Percentiles rank a stretch among this genome's conserved stretches.
Evolutionary conservation across 2,113 vertebrate genomes (phyloP).

Genomic region (Mola mola): DNA sequence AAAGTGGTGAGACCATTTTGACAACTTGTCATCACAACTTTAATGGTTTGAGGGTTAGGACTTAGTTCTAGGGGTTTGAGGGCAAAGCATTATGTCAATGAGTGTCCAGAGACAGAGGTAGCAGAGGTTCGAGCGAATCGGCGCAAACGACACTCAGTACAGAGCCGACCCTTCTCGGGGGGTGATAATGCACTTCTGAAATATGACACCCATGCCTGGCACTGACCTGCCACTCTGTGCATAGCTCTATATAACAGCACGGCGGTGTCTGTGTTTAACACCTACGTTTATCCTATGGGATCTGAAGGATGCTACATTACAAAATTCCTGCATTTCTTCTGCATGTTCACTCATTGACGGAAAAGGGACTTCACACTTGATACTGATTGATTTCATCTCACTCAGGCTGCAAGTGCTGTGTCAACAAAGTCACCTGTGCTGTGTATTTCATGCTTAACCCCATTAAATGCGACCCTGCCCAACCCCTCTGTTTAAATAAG

Average conservation of each 20-base stretch:
- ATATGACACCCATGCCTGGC: slow-evolving; percentile 68
- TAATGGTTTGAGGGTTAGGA: too few relatives aligned
- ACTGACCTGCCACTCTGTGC: slow-evolving; percentile 28
- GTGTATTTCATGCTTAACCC: slow-evolving; percentile 60
- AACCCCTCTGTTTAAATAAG: slow-evolving; percentile 66
- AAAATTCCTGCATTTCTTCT: background rate
- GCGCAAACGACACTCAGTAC: slow-evolving; percentile 64
- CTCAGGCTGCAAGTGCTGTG: slow-evolving; percentile 39
- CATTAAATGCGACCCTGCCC: slow-evolving; percentile 38
- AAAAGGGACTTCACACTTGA: slow-evolving; percentile 11
- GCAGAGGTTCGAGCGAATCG: slow-evolving; percentile 65
- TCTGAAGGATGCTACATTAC: background rate
- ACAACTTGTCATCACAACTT: too few relatives aligned
- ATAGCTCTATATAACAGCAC: slow-evolving; percentile 20
- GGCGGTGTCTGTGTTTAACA: background rate
- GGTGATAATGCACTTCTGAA: slow-evolving; percentile 71
- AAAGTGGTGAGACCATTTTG: too few relatives aligned
- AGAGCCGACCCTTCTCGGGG: slow-evolving; percentile 50
- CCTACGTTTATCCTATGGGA: background rate
- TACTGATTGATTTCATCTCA: slow-evolving; percentile 35
- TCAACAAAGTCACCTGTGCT: slow-evolving; percentile 53
- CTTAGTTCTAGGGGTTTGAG: too few relatives aligned
- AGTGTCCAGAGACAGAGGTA: too few relatives aligned
- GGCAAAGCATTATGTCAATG: too few relatives aligned
- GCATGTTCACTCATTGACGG: slow-evolving; percentile 14